phyloP scores from a whole-genome alignment of 1,140 invertebrate species.

The Drosophila repleta region DNA sequence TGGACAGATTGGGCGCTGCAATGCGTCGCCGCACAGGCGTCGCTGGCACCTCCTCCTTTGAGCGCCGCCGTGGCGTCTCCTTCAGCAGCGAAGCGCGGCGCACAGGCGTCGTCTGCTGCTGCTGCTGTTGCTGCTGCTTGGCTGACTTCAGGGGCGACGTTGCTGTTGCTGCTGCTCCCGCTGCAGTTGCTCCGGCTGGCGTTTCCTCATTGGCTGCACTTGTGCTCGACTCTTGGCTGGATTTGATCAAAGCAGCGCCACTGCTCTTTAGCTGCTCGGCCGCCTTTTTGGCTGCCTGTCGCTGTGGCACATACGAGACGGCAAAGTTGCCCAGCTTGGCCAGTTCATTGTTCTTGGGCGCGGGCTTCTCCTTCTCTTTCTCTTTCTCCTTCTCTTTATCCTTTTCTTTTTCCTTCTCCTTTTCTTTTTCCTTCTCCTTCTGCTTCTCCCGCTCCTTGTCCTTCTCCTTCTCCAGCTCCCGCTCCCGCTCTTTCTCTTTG shows the following conservation, averaged over 20 bases:
- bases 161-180: conserved; percentile 9
- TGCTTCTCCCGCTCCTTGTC: conserved; percentile 3
- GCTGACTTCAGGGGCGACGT: conserved; percentile 11
- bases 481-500: neutral
- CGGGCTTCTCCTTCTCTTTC: conserved; percentile 17
- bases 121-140: conserved; percentile 34
- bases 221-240: conserved; percentile 60
- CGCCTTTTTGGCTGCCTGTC: conserved; percentile 95
- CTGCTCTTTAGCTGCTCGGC: conserved; percentile 95
- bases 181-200: conserved; percentile 12
- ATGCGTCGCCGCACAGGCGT: conserved; percentile 64
- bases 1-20: conserved; percentile 61
- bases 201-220: conserved; percentile 12
- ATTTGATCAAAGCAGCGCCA: conserved; percentile 85
- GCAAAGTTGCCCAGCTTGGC: conserved; percentile 88
- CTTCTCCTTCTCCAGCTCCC: conserved; percentile 47
- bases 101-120: conserved; percentile 25
- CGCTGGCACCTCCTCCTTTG: conserved; percentile 55
- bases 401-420: neutral
- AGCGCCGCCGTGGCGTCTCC: conserved; percentile 53
- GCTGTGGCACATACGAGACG: conserved; percentile 93
- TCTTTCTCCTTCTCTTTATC: conserved; percentile 37
- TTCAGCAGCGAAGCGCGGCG: conserved; percentile 53
- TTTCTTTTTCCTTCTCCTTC: conserved; percentile 25
- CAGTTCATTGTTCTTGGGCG: conserved; percentile 84